Base-by-base conservation (phyloP, 2,113 vertebrate species). In the Eulemur rufifrons region DNA sequence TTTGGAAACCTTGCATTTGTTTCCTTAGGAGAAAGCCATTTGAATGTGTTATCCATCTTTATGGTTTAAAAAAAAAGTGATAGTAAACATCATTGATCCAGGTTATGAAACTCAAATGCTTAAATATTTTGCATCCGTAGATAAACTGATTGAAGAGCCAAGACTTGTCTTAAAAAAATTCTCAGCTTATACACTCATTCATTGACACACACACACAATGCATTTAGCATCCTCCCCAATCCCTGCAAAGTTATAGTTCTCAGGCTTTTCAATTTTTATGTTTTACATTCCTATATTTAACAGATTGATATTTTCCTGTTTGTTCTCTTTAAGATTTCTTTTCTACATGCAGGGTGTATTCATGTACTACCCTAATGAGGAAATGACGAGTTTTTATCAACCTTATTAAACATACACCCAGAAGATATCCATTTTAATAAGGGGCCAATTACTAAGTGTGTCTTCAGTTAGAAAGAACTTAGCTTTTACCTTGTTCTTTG, bases 401-500 rank as follows among this genome's bases (percentile, higher is more conserved):
- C 98, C 98, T 98, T 99, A 99, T 99, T 99, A 99, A 99, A 99
- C 98, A 98, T 97, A 98, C 97, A 98, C 98, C 98, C 98, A 98
- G 98, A 98, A 98, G 98, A 99, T 98, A 98, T 96, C 98, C 98
- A 98, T 98, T 99, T 99, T 99, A 99, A 99, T 98, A 99, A 99
- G 98, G 98, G 98, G 98, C 98, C 98, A 99, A 98, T 98, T 98
- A 98, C 98, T 98, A 99, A 98, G 98, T 98, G 98, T 99, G 98
- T 99, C 98, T 99, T 98, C 98, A 98, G 98, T 98, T 98, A 98
- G 98, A 98, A 98, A 98, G 98, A 98, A 98, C 98, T 95, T 98
- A 99, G 98, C 98, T 98, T 99, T 98, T 98, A 99, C 98, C 98
- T 98, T 98, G 98, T 99, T 99, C 98, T 98, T 99, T 99, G 98